These are phyloP conservation scores for Parascotia fuliginaria DNA, from an alignment of 2,888 invertebrate species.

Conservation along the genomic window DNA sequence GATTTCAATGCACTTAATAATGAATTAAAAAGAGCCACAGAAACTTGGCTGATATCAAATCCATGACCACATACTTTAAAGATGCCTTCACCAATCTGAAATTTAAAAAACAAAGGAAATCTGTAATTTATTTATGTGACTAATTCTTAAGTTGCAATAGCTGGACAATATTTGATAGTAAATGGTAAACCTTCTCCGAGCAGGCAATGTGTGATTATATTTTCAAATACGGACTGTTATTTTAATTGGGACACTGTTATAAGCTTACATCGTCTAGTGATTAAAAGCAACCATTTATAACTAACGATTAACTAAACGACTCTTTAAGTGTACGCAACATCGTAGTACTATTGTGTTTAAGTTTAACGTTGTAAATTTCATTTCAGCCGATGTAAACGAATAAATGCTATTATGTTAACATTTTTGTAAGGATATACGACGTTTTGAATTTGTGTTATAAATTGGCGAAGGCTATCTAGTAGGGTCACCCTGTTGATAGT, in stretches of 20 bases:
- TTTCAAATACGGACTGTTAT: no score
- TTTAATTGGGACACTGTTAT: conserved; percentile 19
- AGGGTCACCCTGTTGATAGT: conserved; percentile 10
- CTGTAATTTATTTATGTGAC: no score
- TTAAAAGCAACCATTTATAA: conserved; percentile 39
- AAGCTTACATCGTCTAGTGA: conserved; percentile 29
- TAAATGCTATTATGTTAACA: background rate
- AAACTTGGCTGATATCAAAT: no score
- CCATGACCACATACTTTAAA: no score
- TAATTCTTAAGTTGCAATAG: no score
- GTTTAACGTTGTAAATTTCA: conserved; percentile 37
- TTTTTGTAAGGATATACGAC: conserved; percentile 33
- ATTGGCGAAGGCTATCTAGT: conserved; percentile 7
- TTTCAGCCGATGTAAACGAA: conserved; percentile 8
- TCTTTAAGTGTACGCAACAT: conserved; percentile 33
- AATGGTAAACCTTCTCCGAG: no score
- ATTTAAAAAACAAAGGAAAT: no score
- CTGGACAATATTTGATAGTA: no score
- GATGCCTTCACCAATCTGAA: no score
- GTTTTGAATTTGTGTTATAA: conserved; percentile 35
- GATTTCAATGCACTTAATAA: no score
- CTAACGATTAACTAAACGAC: conserved; percentile 21
- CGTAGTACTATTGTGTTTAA: conserved; percentile 15
- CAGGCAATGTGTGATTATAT: no score
- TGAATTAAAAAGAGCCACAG: no score